phyloP scores from a whole-genome alignment of 2,113 vertebrate species.

The Cinclus cinclus region DNA sequence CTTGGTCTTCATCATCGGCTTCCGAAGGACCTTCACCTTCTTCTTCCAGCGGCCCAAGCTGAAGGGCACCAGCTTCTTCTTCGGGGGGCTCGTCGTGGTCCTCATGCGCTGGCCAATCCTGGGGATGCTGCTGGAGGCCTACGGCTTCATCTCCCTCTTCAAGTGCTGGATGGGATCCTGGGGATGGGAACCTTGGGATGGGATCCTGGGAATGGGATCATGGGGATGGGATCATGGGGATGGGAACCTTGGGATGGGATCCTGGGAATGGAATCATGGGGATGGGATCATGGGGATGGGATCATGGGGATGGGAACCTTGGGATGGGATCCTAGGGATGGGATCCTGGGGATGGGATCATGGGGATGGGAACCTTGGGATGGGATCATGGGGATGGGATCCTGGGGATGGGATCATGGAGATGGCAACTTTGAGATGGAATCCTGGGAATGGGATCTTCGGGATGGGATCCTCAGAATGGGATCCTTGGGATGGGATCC shows the following conservation, averaged over 20 bases:
- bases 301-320: accelerated
- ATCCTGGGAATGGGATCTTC: accelerated
- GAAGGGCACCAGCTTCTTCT: conserved; percentile 85
- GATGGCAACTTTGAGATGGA: accelerated
- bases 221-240: background rate
- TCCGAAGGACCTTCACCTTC: conserved; percentile 81
- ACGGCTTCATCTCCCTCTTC: conserved; percentile 87
- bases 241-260: background rate
- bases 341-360: accelerated
- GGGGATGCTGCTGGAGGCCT: conserved; percentile 86
- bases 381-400: too few relatives aligned
- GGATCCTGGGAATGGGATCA: accelerated
- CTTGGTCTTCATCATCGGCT: conserved; percentile 83
- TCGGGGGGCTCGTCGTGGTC: conserved; percentile 83
- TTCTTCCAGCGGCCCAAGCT: conserved; percentile 89
- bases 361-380: accelerated
- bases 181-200: accelerated
- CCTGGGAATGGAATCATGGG: accelerated
- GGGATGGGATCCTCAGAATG: too few relatives aligned
- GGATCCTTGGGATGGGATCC: too few relatives aligned
- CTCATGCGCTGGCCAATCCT: conserved; percentile 85
- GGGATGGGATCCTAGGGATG: background rate
- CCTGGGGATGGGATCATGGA: accelerated
- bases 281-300: accelerated
- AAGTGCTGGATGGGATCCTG: conserved; percentile 48